These are phyloP conservation scores for Lissocephala sabroskyi DNA, from an alignment of 2,888 invertebrate genomes.

Conservation along the genomic window DNA sequence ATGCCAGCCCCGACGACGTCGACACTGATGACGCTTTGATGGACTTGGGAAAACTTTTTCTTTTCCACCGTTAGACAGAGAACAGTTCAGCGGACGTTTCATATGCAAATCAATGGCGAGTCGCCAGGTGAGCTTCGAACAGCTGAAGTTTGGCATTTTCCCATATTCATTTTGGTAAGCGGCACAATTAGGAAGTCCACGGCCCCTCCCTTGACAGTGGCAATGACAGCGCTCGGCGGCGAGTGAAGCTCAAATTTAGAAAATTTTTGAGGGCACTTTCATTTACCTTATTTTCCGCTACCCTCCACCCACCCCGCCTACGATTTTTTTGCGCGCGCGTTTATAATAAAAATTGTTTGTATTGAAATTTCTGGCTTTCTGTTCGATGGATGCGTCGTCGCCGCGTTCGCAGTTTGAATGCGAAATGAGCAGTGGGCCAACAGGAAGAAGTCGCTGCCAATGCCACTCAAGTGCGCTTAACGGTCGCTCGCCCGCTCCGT, in stretches of 20 bases:
- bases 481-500: conserved; percentile 32
- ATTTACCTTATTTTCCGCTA: conserved; percentile 45
- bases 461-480: conserved; percentile 23
- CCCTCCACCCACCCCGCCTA: conserved; percentile 15
- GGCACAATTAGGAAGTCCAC: conserved; percentile 47
- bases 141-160: not conserved
- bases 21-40: conserved; percentile 21
- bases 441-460: conserved; percentile 24
- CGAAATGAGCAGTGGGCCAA: conserved; percentile 44
- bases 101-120: conserved; percentile 40
- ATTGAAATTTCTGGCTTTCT: conserved; percentile 57
- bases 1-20: not conserved
- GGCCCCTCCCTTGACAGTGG: too few relatives aligned
- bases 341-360: conserved; percentile 17
- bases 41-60: conserved; percentile 44
- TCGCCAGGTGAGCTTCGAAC: not conserved
- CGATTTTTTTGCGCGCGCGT: conserved; percentile 20
- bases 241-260: conserved; percentile 49
- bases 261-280: conserved; percentile 68
- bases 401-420: conserved; percentile 45
- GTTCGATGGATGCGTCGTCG: conserved; percentile 51
- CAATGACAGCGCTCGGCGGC: conserved; percentile 3
- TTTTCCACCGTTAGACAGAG: conserved; percentile 23
- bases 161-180: conserved; percentile 44
- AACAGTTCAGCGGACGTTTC: conserved; percentile 15